These are phyloP conservation scores for Cercocebus atys DNA, from an alignment of 2,113 vertebrate species.

Conservation along the genomic window DNA sequence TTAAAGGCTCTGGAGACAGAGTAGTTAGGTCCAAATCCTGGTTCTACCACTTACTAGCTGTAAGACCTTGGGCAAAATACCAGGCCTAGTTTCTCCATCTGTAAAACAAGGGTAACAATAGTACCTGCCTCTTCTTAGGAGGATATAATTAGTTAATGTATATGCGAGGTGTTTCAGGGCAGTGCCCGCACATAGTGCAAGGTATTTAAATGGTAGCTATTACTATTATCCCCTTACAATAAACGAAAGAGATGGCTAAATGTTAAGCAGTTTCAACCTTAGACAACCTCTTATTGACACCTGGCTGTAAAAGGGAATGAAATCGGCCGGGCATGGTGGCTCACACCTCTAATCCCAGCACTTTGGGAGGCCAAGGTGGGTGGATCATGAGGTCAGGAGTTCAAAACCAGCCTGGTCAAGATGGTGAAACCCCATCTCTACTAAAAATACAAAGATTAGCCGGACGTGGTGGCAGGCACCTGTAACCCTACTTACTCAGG, in stretches of 20 bases:
- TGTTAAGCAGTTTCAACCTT: not conserved
- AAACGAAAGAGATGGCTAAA: not conserved
- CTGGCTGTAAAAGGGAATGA: not conserved
- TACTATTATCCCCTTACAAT: not conserved
- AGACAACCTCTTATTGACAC: not conserved
- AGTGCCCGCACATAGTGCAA: not conserved
- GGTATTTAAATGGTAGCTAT: not conserved
- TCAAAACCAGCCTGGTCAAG: no score
- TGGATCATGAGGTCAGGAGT: no score
- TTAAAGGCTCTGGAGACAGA: not conserved
- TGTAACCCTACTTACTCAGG: no score
- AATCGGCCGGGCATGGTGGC: no score
- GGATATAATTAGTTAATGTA: not conserved
- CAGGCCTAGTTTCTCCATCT: not conserved
- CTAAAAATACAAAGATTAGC: no score
- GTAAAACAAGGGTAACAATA: not conserved
- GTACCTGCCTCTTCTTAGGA: not conserved
- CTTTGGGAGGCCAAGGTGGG: no score
- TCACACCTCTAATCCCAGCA: no score
- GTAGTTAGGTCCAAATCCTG: not conserved
- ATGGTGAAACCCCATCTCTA: no score
- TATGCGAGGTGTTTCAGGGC: not conserved
- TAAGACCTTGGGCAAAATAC: not conserved
- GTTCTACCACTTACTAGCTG: not conserved
- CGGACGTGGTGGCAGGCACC: no score